Evolutionary conservation across 92 coral and sea anemone genomes (phyloP).

Genomic region (Porites lobata): DNA sequence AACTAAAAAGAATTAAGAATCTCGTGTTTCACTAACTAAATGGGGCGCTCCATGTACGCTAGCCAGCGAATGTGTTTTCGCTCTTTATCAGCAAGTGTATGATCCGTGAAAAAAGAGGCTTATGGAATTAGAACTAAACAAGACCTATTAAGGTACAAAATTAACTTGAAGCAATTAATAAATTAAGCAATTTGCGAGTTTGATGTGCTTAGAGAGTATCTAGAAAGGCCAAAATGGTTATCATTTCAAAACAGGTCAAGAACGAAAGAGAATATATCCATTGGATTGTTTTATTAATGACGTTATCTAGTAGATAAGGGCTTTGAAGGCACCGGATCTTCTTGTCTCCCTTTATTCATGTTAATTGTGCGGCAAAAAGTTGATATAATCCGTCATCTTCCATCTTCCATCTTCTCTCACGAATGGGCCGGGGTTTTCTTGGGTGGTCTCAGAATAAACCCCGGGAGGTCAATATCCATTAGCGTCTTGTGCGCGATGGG

Average conservation of each 20-base stretch:
- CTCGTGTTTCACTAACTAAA: slow-evolving; percentile 4
- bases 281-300: slow-evolving; percentile 41
- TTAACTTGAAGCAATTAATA: slow-evolving; percentile 27
- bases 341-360: slow-evolving; percentile 39
- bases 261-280: slow-evolving; percentile 28
- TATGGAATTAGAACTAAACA: background rate
- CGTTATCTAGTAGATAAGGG: slow-evolving; percentile 32
- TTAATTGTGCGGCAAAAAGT: slow-evolving; percentile 40
- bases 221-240: slow-evolving; percentile 16
- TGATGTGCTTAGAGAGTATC: slow-evolving; percentile 12
- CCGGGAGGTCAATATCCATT: background rate
- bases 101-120: slow-evolving; percentile 22
- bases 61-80: background rate
- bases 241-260: slow-evolving; percentile 42
- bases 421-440: background rate
- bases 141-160: slow-evolving; percentile 1
- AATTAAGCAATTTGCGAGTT: slow-evolving; percentile 27
- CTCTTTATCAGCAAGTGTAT: slow-evolving; percentile 7
- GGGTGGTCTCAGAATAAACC: slow-evolving; percentile 33
- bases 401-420: background rate
- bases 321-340: slow-evolving; percentile 35
- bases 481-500: background rate
- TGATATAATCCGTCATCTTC: slow-evolving; percentile 19
- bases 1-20: background rate
- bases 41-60: background rate